phyloP scores from a whole-genome alignment of 2,797 vertebrate species.

The Sparus aurata region DNA sequence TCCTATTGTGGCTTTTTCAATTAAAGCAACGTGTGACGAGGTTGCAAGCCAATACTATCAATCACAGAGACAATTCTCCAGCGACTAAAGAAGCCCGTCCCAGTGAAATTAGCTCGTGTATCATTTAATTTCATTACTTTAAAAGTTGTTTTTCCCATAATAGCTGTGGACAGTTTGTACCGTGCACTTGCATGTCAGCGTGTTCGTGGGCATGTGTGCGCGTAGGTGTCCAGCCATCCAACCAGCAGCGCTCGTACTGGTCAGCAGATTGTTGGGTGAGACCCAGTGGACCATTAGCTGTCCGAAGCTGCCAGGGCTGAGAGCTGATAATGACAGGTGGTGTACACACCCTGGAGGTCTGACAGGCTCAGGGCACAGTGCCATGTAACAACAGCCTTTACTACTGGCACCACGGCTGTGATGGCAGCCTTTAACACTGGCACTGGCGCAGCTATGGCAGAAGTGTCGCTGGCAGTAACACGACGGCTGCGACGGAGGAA shows the following conservation, averaged over 20 bases:
- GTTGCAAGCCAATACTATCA: constrained; percentile 70
- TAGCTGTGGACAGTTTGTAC: background rate
- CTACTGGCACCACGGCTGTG: constrained; percentile 65
- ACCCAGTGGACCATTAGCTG: constrained; percentile 80
- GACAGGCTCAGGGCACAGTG: constrained; percentile 79
- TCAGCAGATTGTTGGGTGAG: constrained; percentile 83
- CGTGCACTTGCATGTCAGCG: background rate
- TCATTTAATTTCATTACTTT: constrained; percentile 14
- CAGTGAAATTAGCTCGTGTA: constrained; percentile 43
- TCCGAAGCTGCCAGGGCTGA: constrained; percentile 71
- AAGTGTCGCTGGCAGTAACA: constrained; percentile 55
- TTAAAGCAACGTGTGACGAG: constrained; percentile 76
- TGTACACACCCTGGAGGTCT: constrained; percentile 76
- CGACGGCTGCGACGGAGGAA: constrained; percentile 29
- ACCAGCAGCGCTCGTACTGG: constrained; percentile 70
- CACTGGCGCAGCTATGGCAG: constrained; percentile 47
- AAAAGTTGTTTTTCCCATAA: background rate
- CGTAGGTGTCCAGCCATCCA: constrained; percentile 39
- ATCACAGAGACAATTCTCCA: constrained; percentile 67
- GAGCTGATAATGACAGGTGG: constrained; percentile 84
- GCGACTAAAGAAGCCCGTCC: constrained; percentile 46
- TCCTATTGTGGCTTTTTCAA: constrained; percentile 82
- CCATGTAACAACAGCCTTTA: constrained; percentile 80
- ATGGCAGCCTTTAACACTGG: constrained; percentile 74
- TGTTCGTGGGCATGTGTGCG: constrained; percentile 19